Base-by-base conservation (phyloP, 1,140 invertebrate species). In the Muscidifurax raptorellus region DNA sequence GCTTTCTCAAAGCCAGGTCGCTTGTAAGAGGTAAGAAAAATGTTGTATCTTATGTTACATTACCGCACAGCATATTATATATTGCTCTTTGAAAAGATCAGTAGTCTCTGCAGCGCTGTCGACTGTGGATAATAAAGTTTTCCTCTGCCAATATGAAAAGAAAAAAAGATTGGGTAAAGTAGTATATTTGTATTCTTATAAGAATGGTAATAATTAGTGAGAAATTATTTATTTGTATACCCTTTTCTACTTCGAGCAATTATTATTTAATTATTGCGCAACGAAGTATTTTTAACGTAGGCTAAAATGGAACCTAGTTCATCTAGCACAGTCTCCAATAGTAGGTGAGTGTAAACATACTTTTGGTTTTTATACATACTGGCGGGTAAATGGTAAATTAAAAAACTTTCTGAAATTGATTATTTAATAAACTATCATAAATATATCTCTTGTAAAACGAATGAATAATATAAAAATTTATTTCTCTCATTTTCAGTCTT, bases 221-320 rank as follows among this genome's bases (percentile, higher is more conserved):
- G 22, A 0, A 22, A 7, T 59, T 6, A 18, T 59, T 18, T 22
- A 22, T 22, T 59, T 4, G 52, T n/a, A 7, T 22, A 7, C 1
- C 6, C 52, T 59, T 59, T 59, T n/a, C n/a, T 9, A n/a, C 66
- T n/a, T 69, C 18, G 25, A 12, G 27, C 12, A 5, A 69, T 28
- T 69, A 30, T 69, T 69, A 13, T 72, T 72, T 36, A 32, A 72
- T 72, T 36, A 72, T 72, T 72, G 71, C 71, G 18, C 71, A 72
- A 22, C 18, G 32, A 36, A 72, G 22, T 32, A 69, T 69, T 69
- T 69, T 69, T 72, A 72, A 72, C 71, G 32, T 36, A 9, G 18
- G 71, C 30, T 72, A 72, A 72, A 72, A 72, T 72, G 71, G 71
- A 28, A 72, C 32, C 71, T 32, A 36, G 13, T 36, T 18, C 32